These are phyloP conservation scores for Psilopsiagon aymara DNA, from an alignment of 2,113 vertebrate genomes.

Conservation along the genomic window DNA sequence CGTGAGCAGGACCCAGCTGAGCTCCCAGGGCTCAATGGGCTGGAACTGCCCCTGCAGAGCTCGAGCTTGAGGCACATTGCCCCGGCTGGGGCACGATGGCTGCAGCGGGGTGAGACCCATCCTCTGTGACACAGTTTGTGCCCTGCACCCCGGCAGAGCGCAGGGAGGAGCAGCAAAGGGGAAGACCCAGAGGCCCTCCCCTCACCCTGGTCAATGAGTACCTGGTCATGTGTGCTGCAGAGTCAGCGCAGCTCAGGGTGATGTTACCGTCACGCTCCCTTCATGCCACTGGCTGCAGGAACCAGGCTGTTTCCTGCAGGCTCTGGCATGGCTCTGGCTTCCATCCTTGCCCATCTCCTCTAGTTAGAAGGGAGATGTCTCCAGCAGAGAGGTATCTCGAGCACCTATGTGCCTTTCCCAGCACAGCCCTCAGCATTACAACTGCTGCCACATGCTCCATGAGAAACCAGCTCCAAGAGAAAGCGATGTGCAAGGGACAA, in stretches of 20 bases:
- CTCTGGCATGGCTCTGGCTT: neutral
- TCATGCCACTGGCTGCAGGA: neutral
- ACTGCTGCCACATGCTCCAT: neutral
- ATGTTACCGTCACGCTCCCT: neutral
- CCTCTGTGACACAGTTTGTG: accelerated
- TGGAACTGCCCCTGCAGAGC: neutral
- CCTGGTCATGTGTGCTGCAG: constrained; percentile 10
- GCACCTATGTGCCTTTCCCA: neutral
- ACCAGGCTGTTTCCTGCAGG: accelerated
- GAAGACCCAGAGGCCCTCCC: neutral
- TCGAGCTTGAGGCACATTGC: neutral
- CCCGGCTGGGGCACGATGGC: accelerated
- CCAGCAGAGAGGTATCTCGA: neutral
- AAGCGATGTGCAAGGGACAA: neutral
- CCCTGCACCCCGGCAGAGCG: neutral
- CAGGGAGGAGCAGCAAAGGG: neutral
- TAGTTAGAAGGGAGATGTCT: neutral
- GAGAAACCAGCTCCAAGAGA: neutral
- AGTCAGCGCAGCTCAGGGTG: neutral
- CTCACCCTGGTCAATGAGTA: constrained; percentile 27
- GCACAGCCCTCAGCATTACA: neutral
- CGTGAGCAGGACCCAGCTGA: accelerated
- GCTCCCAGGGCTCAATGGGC: neutral
- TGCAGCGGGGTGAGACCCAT: neutral
- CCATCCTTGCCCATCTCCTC: neutral